phyloP scores from a whole-genome alignment of 2,797 vertebrate species.

The Calcarius lapponicus region DNA sequence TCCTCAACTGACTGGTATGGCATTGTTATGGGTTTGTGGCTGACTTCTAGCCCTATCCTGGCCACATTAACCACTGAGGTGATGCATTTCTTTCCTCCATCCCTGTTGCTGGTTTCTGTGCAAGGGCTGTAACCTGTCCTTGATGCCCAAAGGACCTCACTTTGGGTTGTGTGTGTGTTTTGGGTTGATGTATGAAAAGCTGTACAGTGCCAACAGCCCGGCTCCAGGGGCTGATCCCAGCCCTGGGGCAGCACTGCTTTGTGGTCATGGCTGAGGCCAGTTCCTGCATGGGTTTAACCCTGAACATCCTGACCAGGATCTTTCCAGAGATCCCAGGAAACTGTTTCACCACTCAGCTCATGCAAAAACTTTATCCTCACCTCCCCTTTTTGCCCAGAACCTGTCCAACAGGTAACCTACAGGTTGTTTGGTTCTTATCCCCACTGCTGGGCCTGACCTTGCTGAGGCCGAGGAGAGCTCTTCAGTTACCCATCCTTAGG shows the following conservation, averaged over 20 bases:
- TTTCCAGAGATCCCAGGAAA: neutral
- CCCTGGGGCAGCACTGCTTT: neutral
- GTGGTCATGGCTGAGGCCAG: neutral
- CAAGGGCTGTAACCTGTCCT: neutral
- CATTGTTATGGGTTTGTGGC: neutral
- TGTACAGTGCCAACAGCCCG: neutral
- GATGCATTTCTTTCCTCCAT: neutral
- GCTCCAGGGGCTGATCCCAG: neutral
- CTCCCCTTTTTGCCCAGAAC: neutral
- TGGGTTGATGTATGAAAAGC: rapidly evolving
- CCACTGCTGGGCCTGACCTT: rapidly evolving
- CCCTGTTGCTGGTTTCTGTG: neutral
- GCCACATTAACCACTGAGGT: rapidly evolving
- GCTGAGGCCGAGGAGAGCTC: neutral
- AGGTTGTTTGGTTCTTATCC: neutral
- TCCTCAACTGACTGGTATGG: neutral
- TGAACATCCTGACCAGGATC: neutral
- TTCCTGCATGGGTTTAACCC: rapidly evolving
- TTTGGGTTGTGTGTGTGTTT: neutral
- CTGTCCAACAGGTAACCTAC: neutral
- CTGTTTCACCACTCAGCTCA: neutral
- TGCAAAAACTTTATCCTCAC: neutral
- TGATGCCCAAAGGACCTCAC: neutral
- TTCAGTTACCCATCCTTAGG: neutral
- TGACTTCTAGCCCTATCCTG: neutral